Base-by-base conservation (phyloP, 1,140 invertebrate genomes). In the Temnothorax nylanderi region DNA sequence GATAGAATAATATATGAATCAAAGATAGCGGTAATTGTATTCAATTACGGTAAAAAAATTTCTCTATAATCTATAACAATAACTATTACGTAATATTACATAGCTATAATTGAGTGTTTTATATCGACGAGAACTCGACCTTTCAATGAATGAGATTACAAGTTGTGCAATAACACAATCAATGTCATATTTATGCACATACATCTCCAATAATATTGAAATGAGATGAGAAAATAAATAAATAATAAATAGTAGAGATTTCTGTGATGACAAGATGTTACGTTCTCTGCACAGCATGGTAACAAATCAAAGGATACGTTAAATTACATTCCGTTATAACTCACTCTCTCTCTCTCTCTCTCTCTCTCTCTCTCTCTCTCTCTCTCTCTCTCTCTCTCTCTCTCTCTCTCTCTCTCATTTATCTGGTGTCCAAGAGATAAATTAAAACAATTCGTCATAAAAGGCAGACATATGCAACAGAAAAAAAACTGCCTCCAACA, bases 241-340 rank as follows among this genome's bases (percentile, higher is more conserved):
- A 94, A 94, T 94, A 94, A 94, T 94, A 94, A 94, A 94, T 93
- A 93, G 77, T 91, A 89, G 60, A 92, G 89, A 89, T 90, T 92
- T 93, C 71, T 89, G 89, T 90, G 82, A 87, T 87, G 64, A 89
- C 41, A 37, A 88, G 72, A 88, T 82, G 58, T 84, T 69, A 87
- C 60, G 56, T 82, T 77, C 54, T 88, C 47, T 88, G 56, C 72
- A 67, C 44, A 75, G 26, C 13, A 74, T 69, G 51, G 58, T 90
- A 90, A 90, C 37, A 77, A 85, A 89, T 58, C 60, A 85, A 80
- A 37, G 75, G 78, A 37, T 76, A 86, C 16, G 44, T 72, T 69
- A 65, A 78, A 84, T 32, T 71, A 82, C 11, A 85, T 77, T 54
- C n/a, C 32, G n/a, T 89, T 82, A 32, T 11, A 54, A 51, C 21